Conservation (phyloP, 1,140 invertebrate species). For the Diorhabda elongata region DNA sequence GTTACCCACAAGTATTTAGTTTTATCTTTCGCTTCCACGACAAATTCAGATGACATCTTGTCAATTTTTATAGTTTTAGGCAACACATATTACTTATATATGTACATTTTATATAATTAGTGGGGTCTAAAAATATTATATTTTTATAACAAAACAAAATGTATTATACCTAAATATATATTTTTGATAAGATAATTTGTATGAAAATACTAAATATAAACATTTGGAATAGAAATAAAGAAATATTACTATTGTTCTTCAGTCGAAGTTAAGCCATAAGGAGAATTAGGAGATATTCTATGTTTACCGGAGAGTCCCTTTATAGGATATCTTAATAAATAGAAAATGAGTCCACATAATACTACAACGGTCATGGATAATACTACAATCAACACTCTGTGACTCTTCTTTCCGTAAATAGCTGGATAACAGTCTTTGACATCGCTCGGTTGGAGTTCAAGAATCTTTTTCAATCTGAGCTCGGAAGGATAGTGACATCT, state of each 20-base stretch:
- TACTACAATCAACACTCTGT: slow-evolving; percentile 32
- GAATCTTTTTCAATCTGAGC: slow-evolving; percentile 26
- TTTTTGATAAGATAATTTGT: too few species aligned
- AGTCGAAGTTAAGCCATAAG: slow-evolving; percentile 30
- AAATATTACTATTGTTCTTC: neutral
- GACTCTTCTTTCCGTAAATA: slow-evolving; percentile 33
- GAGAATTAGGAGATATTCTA: slow-evolving; percentile 36
- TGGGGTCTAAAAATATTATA: too few species aligned
- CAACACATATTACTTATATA: too few species aligned
- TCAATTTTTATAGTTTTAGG: too few species aligned
- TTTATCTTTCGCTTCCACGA: too few species aligned
- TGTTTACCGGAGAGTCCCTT: slow-evolving; percentile 18
- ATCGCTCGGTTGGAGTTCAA: slow-evolving; percentile 28
- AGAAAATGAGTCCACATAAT: slow-evolving; percentile 36
- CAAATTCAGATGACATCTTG: too few species aligned
- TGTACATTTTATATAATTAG: too few species aligned
- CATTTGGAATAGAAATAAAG: too few species aligned
- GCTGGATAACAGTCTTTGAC: slow-evolving; percentile 36
- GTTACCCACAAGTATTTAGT: too few species aligned
- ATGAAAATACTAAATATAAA: too few species aligned
- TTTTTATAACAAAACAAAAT: too few species aligned
- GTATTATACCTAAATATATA: too few species aligned
- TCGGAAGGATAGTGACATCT: neutral
- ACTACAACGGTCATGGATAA: slow-evolving; percentile 31
- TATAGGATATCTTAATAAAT: slow-evolving; percentile 35